Base-by-base conservation (phyloP, 2,797 vertebrate species). In the Protosalanx chinensis region DNA sequence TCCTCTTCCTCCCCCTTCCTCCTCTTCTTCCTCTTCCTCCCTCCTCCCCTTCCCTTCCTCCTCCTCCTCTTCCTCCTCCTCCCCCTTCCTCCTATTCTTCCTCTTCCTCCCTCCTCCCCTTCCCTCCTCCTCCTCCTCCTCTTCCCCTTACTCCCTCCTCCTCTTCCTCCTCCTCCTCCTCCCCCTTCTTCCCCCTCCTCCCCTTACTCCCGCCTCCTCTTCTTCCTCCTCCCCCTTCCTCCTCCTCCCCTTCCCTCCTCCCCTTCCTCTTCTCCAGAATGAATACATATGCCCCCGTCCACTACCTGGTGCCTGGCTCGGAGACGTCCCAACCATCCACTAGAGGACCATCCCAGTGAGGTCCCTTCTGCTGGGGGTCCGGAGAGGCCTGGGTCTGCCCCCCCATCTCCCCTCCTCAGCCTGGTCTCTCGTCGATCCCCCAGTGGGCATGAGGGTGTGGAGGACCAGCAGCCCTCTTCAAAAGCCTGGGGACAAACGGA, bases 201-300 rank as follows among this genome's bases (percentile, higher is more conserved):
- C 23, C 23, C 23, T 27, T 27, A 1, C 23, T 27, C 23, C n/a
- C 23, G 1, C 23, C 23, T 27, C 23, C 23, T 1, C 23, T 27
- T 27, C 23, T n/a, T n/a, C 23, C 23, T 27, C 23, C 23, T 27
- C 23, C 23, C n/a, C n/a, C n/a, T n/a, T 27, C 23, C 1, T 27
- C 23, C 23, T 27, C 23, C 23, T 27, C 23, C 23, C 23, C 23
- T 27, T 27, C 23, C 41, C 6, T 7, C 6, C 6, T 12, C 41
- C 41, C 2, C 41, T 2, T 35, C 70, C 46, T 62, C 67, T 51
- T 67, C 71, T 78, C 72, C 89, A 94, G 93, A 93, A 89, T 76
- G 92, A 93, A 72, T 94, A 93, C 64, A 91, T 89, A 0, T 93
- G 91, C 85, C 91, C 91, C 75, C 91, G 92, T 67, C 91, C 93